phyloP scores from a whole-genome alignment of 1,140 invertebrate species.

The Plodia interpunctella region DNA sequence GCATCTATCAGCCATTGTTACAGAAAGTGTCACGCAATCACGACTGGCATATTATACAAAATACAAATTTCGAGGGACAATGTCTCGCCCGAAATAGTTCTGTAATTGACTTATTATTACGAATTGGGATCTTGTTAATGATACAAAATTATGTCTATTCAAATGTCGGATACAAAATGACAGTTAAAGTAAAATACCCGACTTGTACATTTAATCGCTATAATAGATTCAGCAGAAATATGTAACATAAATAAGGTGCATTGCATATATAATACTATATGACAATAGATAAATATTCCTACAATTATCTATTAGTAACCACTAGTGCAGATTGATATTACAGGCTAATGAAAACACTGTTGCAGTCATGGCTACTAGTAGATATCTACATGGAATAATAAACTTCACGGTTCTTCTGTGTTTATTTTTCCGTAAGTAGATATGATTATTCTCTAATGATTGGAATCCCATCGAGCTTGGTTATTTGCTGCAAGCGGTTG shows the following conservation, averaged over 20 bases:
- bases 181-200: conserved; percentile 4
- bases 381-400: too few relatives aligned
- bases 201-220: background rate
- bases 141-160: conserved; percentile 22
- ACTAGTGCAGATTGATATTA: too few relatives aligned
- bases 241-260: too few relatives aligned
- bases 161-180: conserved; percentile 10
- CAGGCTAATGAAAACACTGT: too few relatives aligned
- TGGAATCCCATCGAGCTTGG: conserved; percentile 90
- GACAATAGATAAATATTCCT: background rate
- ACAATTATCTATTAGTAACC: background rate
- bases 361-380: too few relatives aligned
- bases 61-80: conserved; percentile 34
- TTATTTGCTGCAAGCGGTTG: conserved; percentile 85
- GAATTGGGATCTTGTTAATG: conserved; percentile 30
- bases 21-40: conserved; percentile 59
- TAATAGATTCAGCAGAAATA: too few relatives aligned
- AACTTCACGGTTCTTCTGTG: too few relatives aligned
- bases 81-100: conserved; percentile 30
- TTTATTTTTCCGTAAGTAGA: too few relatives aligned
- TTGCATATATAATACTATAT: background rate
- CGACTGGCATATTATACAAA: conserved; percentile 31
- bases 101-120: conserved; percentile 50
- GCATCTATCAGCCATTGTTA: conserved; percentile 45
- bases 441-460: conserved; percentile 71